Evolutionary conservation across 2,113 vertebrate species (phyloP), one percentile per base, ranked within the genome.

Genomic region (Alaudala cheleensis): DNA sequence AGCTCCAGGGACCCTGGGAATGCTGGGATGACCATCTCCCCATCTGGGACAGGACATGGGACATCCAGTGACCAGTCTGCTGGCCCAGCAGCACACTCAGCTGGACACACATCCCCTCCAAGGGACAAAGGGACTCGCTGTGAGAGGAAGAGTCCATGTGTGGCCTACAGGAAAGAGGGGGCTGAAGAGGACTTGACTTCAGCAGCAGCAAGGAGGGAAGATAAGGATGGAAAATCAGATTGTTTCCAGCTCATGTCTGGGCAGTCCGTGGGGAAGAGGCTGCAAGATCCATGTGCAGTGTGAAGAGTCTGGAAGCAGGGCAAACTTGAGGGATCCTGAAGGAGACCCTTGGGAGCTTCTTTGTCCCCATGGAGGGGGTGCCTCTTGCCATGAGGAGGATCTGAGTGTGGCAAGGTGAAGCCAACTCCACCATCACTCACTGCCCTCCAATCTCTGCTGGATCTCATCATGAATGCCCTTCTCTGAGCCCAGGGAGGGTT

Each of bases 101-200:
- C 90, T 93, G 88, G 95, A 94, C 82, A 90, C 69, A 94, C 76
- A 93, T 74, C 53, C 64, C 76, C 72, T 93, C 65, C 64, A n/a
- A 57, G 65, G 65, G 86, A 95, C 82, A 93, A 90, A 96, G 72
- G 28, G 45, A 74, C 57, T 78, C 0, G 1, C 29, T 91, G 67
- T 57, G 79, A 88, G 74, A 90, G 51, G 74, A 83, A 73, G 45
- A 94, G 81, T 44, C 19, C 39, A 37, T 66, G 90, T 86, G 93
- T 94, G 79, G 90, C 82, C 85, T 45, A 74, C 93, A 94, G 94
- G 93, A 96, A 96, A 79, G 88, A 92, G 93, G 92, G 92, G 93
- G 90, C 60, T 93, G 93, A 88, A 83, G 81, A 83, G 45, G n/a
- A 81, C 71, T 94, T 95, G 84, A 80, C 62, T 92, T 95, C 66